Base-by-base conservation (phyloP, 2,888 invertebrate species). In the Xylota sylvarum region DNA sequence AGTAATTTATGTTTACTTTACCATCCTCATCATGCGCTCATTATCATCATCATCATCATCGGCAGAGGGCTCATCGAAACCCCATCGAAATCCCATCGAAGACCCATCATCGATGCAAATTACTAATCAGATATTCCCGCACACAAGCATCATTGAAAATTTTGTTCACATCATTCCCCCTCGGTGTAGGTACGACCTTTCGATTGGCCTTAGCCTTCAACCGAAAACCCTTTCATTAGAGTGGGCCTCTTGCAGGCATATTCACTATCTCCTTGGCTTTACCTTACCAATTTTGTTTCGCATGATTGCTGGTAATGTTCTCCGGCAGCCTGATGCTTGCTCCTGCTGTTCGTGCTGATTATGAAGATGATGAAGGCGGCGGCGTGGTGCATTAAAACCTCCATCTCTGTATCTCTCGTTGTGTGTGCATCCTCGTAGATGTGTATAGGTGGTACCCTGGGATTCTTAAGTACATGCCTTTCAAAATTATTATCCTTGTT, bases 401-500 rank as follows among this genome's bases (percentile, higher is more conserved):
- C 56, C n/a, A n/a, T n/a, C n/a, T n/a, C n/a, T n/a, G n/a, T n/a
- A n/a, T 48, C 55, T 56, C 37, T 23, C 3, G 23, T 3, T 23
- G 23, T 23, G 23, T 23, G 23, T 23, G 23, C 23, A 23, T 23
- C 23, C 17, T 50, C 62, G 10, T 23, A 5, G 9, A 19, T 4
- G 40, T 37, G 4, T 12, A 14, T n/a, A 52, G 60, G 32, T 6
- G 60, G 37, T 48, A 35, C 32, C 62, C 70, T 27, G 48, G 55
- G 37, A 46, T 62, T 78, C 50, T 67, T 56, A 81, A 86, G 85
- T 73, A 35, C 56, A 62, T 69, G 77, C 72, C 73, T 82, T 86
- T 86, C 62, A 80, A 86, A 78, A 78, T 86, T 81, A 62, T 78
- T 69, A 78, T 82, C 82, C 65, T 82, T 86, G 86, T 86, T 86